Evolutionary conservation across 2,113 vertebrate genomes (phyloP).

Genomic region (Aspidoscelis tigris): DNA sequence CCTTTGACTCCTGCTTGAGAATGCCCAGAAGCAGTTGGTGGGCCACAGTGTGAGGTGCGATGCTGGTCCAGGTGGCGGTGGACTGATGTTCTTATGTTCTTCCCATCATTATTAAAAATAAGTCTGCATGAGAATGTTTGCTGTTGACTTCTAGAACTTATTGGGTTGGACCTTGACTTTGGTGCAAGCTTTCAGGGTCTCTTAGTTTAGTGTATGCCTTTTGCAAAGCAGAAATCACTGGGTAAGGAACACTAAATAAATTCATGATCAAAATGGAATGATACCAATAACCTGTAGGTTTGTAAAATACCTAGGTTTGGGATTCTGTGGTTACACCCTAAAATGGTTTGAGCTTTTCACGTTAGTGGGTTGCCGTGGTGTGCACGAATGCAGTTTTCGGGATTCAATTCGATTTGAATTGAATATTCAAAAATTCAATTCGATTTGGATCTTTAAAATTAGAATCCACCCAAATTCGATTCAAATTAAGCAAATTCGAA

Average conservation of each 20-base stretch:
- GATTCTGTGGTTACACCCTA: not conserved
- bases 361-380: not conserved
- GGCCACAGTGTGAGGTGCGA: too few relatives aligned
- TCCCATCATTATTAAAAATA: not conserved
- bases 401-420: too few relatives aligned
- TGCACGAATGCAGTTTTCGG: too few relatives aligned
- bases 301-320: slow-evolving; percentile 1
- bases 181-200: not conserved
- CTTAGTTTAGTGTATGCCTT: not conserved
- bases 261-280: slow-evolving; percentile 27
- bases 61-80: too few relatives aligned
- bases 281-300: not conserved
- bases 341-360: slow-evolving; percentile 4
- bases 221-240: not conserved
- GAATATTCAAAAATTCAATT: too few relatives aligned
- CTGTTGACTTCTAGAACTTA: not conserved
- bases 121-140: not conserved
- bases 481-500: too few relatives aligned
- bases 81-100: not conserved
- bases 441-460: too few relatives aligned
- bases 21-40: too few relatives aligned
- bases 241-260: not conserved
- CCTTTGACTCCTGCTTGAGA: too few relatives aligned
- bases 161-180: not conserved
- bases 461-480: too few relatives aligned